Base-by-base conservation (phyloP, 2,797 vertebrate species). In the Hafferia zeledoni region DNA sequence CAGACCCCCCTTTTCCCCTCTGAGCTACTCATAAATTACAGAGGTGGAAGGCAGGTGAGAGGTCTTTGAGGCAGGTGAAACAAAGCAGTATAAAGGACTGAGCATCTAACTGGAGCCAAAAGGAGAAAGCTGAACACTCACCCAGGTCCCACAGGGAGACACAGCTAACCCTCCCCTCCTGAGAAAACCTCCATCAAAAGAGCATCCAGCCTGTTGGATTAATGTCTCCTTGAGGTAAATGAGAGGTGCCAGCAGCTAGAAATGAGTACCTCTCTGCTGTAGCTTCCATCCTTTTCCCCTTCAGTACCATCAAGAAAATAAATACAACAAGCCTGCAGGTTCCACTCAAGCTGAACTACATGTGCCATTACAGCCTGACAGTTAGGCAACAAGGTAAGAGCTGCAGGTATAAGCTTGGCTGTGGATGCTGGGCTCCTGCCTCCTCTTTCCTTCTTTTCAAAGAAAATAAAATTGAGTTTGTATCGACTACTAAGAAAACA, bases 391-490 rank as follows among this genome's bases (percentile, higher is more conserved):
- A 83, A 90, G 46, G 59, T 64, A 75, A 63, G 57, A 28, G 19
- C 60, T 88, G 69, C 69, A 91, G 83, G 92, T 93, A 47, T 11
- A 39, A 86, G 70, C 52, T 22, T 79, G 56, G 41, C 37, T 20
- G 2, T 60, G 55, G 72, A 89, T 71, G 65, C 69, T 75, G 69
- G 13, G 49, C 43, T 95, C 47, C 93, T 91, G 72, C 50, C 77
- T 65, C 57, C 47, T 49, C 49, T 63, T 72, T 31, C 43, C 60
- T 87, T 93, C 55, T 94, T 93, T 93, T 53, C 59, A 93, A 92
- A 96, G 59, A 79, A 95, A 92, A 84, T 28, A 89, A 90, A 96
- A 96, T 80, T 41, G 17, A 77, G 72, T 97, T 97, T 97, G 81
- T 68, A 97, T 97, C 0, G 95, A 97, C 93, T 94, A 56, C 91